phyloP scores from a whole-genome alignment of 2,113 vertebrate species.

The Lophura nycthemera region DNA sequence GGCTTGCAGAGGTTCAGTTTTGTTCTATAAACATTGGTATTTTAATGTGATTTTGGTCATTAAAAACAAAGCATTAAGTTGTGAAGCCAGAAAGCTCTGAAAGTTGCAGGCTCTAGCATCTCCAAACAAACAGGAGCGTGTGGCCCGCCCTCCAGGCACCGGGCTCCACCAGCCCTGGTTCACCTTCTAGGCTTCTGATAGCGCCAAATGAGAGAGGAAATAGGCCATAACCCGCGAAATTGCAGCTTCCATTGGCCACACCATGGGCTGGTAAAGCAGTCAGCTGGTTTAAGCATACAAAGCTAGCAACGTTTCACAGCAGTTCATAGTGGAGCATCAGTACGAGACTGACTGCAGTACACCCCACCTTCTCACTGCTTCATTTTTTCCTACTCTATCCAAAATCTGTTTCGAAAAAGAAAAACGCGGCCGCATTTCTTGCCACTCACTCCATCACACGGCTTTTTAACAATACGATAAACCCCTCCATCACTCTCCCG shows the following conservation, averaged over 20 bases:
- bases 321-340: accelerated
- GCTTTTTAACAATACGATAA: not conserved
- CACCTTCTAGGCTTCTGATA: not conserved
- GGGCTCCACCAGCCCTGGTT: not conserved
- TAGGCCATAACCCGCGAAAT: not conserved
- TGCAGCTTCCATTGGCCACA: not conserved
- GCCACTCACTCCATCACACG: not conserved
- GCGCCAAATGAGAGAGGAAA: not conserved
- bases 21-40: not conserved
- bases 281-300: accelerated
- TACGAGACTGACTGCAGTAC: not conserved
- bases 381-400: not conserved
- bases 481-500: not conserved
- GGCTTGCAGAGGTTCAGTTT: not conserved
- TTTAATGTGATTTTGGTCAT: not conserved
- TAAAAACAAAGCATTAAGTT: not conserved
- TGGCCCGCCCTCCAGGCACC: not conserved
- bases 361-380: not conserved
- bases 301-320: not conserved
- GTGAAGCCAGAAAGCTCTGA: not conserved
- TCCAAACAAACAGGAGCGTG: not conserved
- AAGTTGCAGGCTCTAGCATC: not conserved
- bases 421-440: accelerated
- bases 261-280: not conserved
- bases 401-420: accelerated